phyloP scores from a whole-genome alignment of 2,888 invertebrate species.

The Steromphala cineraria region DNA sequence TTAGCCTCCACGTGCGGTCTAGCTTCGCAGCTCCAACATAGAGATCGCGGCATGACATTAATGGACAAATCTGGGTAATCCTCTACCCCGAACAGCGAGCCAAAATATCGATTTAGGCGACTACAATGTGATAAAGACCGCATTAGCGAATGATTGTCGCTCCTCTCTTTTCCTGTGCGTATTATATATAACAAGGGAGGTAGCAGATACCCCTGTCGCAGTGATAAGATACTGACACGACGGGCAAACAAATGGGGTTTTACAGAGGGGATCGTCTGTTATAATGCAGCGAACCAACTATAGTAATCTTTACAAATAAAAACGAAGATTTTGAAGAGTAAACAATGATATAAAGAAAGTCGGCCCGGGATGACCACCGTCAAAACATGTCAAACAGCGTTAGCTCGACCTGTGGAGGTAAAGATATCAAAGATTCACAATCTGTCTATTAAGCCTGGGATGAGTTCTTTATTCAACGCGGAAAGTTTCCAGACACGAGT shows the following conservation, averaged over 20 bases:
- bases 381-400: constrained; percentile 3
- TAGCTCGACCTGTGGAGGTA: background rate
- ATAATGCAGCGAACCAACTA: background rate
- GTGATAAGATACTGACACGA: background rate
- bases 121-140: constrained; percentile 8
- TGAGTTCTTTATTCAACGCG: background rate
- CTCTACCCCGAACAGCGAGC: no score
- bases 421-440: background rate
- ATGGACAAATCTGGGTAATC: background rate
- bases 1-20: no score
- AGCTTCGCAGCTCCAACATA: background rate
- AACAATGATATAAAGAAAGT: constrained; percentile 1
- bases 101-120: background rate
- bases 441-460: background rate
- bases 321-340: background rate
- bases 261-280: no score
- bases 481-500: background rate
- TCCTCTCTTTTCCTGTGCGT: background rate
- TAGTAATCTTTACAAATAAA: background rate
- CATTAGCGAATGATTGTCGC: constrained; percentile 1
- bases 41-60: background rate
- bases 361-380: background rate
- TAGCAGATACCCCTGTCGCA: background rate
- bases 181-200: constrained; percentile 3
- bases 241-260: background rate